These are phyloP conservation scores for Theropithecus gelada DNA, from an alignment of 2,113 vertebrate genomes.

Conservation along the genomic window DNA sequence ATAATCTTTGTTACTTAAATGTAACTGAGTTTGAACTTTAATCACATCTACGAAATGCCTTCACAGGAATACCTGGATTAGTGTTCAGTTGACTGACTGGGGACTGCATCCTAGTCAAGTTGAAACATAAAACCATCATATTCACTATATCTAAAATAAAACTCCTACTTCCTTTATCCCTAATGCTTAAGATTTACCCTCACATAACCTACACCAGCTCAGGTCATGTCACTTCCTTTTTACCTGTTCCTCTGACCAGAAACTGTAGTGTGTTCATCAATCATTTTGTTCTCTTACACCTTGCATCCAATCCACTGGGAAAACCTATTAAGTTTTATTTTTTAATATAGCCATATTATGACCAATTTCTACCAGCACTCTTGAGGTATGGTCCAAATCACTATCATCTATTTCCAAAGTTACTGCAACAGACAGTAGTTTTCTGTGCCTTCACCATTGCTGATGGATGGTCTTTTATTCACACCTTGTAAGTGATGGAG, in stretches of 20 bases:
- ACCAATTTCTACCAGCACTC: not conserved
- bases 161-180: not conserved
- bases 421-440: not conserved
- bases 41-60: not conserved
- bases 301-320: not conserved
- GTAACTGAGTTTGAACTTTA: not conserved
- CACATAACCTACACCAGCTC: too few species aligned
- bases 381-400: not conserved
- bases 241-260: not conserved
- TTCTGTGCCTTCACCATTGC: not conserved
- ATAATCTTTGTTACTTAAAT: not conserved
- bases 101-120: not conserved
- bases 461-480: not conserved
- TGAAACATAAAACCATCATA: not conserved
- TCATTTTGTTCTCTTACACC: not conserved
- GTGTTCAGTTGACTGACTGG: not conserved
- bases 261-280: not conserved
- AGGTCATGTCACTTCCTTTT: not conserved
- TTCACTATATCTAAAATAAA: not conserved
- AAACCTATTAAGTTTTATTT: not conserved
- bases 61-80: not conserved
- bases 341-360: not conserved
- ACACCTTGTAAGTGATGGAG: not conserved
- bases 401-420: not conserved
- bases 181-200: not conserved